Percentiles rank a stretch among this genome's conserved stretches.
These are phyloP conservation scores for Ceyx melanurus DNA, from an alignment of 2,113 vertebrate species.

Conservation along the genomic window DNA sequence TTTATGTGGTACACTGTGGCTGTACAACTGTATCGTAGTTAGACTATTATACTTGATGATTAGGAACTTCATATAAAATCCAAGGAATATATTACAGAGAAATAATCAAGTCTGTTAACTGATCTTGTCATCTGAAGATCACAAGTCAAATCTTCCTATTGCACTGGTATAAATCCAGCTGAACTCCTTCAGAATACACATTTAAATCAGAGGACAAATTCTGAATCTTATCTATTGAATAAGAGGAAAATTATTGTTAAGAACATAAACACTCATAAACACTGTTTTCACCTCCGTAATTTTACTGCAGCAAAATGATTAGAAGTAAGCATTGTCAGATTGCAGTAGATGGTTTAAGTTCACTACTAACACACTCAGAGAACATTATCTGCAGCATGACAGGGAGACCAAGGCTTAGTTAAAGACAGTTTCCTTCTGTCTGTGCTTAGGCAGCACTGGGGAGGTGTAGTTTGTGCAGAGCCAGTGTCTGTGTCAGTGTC, in stretches of 20 bases:
- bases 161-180: not conserved
- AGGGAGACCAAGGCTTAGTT: not conserved
- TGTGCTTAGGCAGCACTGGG: not conserved
- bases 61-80: not conserved
- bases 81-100: not conserved
- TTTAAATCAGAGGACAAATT: not conserved
- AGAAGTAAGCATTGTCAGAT: not conserved
- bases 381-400: not conserved
- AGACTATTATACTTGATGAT: not conserved
- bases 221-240: not conserved
- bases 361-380: not conserved
- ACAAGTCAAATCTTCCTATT: not conserved
- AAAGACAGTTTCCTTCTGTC: not conserved
- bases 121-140: not conserved
- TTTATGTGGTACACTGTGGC: slow-evolving; percentile 60
- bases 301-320: not conserved
- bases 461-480: not conserved
- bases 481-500: not conserved
- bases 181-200: not conserved
- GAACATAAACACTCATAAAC: not conserved
- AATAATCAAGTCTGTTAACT: not conserved
- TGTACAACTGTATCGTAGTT: slow-evolving; percentile 37
- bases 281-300: not conserved
- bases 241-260: not conserved
- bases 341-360: not conserved